Percentiles rank a stretch among this genome's conserved stretches.
phyloP scores from a whole-genome alignment of 2,888 invertebrate genomes.

The Drosophila aldrichi region DNA sequence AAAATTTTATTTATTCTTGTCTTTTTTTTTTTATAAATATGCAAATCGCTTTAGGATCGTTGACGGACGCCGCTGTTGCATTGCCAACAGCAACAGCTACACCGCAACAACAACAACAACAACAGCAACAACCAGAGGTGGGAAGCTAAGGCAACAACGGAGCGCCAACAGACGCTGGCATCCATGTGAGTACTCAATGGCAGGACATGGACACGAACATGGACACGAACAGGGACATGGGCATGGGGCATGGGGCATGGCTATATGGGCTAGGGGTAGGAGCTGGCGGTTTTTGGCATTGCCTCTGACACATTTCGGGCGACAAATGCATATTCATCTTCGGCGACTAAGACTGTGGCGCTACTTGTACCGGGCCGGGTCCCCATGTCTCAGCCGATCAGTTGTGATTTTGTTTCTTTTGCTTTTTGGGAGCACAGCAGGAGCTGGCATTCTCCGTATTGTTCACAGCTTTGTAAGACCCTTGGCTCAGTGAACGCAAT shows the following conservation, averaged over 20 bases:
- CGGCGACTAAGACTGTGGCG: conserved; percentile 54
- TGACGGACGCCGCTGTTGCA: conserved; percentile 75
- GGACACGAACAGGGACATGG: conserved; percentile 28
- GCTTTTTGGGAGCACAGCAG: conserved; percentile 55
- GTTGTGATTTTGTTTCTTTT: conserved; percentile 25
- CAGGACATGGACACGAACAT: conserved; percentile 51
- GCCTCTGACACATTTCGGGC: conserved; percentile 45
- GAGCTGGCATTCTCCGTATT: conserved; percentile 53
- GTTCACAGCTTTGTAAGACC: conserved; percentile 54
- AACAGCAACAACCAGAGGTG: conserved; percentile 21
- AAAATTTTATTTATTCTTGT: conserved; percentile 19
- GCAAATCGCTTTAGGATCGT: conserved; percentile 77
- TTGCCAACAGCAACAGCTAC: conserved; percentile 28
- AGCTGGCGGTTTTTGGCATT: conserved; percentile 13
- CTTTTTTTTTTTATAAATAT: conserved; percentile 57
- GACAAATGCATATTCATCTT: conserved; percentile 64
- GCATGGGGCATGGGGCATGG: conserved; percentile 18
- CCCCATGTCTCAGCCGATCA: conserved; percentile 59
- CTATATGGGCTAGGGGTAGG: neutral
- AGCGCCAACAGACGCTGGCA: conserved; percentile 57
- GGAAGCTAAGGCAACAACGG: conserved; percentile 24
- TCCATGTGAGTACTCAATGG: conserved; percentile 29
- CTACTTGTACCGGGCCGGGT: conserved; percentile 44
- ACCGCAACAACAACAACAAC: conserved; percentile 11
- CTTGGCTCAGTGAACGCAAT: conserved; percentile 54